Conservation (phyloP, 2,888 invertebrate genomes). For the Drosophila rubida region DNA sequence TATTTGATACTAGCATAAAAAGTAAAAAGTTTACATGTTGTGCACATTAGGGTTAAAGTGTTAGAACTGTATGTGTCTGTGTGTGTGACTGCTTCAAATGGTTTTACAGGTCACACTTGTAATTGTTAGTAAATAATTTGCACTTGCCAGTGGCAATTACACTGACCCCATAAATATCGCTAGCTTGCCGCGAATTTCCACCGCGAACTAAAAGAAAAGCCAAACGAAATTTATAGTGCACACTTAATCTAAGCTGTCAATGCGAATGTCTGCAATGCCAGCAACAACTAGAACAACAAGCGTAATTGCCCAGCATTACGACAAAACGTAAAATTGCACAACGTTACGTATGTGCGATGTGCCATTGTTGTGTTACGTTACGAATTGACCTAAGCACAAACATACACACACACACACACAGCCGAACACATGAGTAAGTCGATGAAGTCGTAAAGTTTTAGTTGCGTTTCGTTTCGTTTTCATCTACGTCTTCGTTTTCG, state of each 20-base stretch:
- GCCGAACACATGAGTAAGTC: conserved; percentile 13
- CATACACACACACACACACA: conserved; percentile 6
- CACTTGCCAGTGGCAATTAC: conserved; percentile 48
- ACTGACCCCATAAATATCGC: conserved; percentile 64
- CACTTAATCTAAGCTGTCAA: conserved; percentile 84
- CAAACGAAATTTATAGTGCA: conserved; percentile 78
- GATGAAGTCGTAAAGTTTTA: conserved; percentile 73
- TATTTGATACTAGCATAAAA: too few relatives aligned
- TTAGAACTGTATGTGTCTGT: background rate
- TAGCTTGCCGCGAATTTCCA: conserved; percentile 36
- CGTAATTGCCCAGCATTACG: conserved; percentile 67
- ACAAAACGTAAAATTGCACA: conserved; percentile 63
- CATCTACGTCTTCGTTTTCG: conserved; percentile 44
- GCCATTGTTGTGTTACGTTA: conserved; percentile 46
- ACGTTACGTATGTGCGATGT: conserved; percentile 42
- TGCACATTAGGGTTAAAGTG: conserved; percentile 31
- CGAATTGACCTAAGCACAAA: conserved; percentile 41
- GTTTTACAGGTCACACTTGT: conserved; percentile 41
- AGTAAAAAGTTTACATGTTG: too few relatives aligned
- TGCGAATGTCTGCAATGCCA: conserved; percentile 39
- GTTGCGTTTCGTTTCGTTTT: conserved; percentile 67
- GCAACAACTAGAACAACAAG: conserved; percentile 36
- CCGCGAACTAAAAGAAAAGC: conserved; percentile 34
- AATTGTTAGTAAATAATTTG: conserved; percentile 66
- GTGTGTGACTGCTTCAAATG: background rate